Evolutionary conservation across 1,140 invertebrate genomes (phyloP), one percentile per base, ranked within the genome.

Genomic region (Radopholus similis): DNA sequence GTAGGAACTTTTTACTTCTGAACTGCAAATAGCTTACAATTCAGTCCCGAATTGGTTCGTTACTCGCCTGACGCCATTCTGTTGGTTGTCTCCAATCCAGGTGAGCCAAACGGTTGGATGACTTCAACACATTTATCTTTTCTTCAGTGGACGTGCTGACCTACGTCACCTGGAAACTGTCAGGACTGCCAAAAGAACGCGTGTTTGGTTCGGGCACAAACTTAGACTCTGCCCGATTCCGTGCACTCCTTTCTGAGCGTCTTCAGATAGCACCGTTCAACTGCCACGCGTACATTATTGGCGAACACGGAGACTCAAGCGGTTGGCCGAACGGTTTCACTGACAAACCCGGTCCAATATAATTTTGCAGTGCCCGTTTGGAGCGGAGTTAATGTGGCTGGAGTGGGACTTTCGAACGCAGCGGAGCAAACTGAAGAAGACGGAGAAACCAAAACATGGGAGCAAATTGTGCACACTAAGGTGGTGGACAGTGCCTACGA

Each of bases 131-230:
- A 40, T 18, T 21, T 32, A 40, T 28, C 42, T 38, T 60, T 55
- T 64, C 30, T 79, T 69, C 53, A 53, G 90, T 92, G 5, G 92
- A 94, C 80, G 89, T 93, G 72, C 83, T 94, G 65, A 92, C 91
- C 4, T 93, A 92, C 77, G 90, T 93, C n/a, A 89, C 91, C 2
- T 94, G 91, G 91, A 93, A 92, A 82, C 78, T 93, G 32, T 92
- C 90, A 68, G 91, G 91, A 2, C 84, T 94, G 67, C 91, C 91
- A 35, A 89, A 89, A 77, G 87, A 92, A 77, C 87, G 89, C 38
- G 90, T 94, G 8, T 90, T 94, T 76, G 92, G 92, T 21, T 91
- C 90, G 42, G 92, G 92, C 21, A 93, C 91, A 5, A 93, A 93
- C 84, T 85, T 94, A 44, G 92, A 94, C 83, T 91, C 91, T 0